Evolutionary conservation across 2,113 vertebrate genomes (phyloP), one percentile per base, ranked within the genome.

Genomic region (Tretioscincus oriximinensis): DNA sequence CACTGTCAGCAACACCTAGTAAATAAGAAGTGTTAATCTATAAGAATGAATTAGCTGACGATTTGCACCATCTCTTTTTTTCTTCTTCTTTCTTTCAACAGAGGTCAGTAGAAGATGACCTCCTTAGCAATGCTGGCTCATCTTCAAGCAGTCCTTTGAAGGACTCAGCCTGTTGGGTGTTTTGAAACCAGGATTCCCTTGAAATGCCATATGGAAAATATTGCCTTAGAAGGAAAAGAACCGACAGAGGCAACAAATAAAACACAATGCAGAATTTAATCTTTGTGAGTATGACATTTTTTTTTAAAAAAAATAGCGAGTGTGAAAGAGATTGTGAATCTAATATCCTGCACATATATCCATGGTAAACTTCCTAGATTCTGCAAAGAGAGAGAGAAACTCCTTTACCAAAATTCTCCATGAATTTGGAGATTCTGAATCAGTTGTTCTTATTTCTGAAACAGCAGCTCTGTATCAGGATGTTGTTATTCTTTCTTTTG

Each of bases 191-290:
- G 64, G 22, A 65, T 76, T 51, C 35, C 73, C 73, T 82, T 82
- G 80, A 76, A 76, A 76, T 76, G n/a, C 73, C 73, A 69, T 69
- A 24, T 45, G 51, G 54, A 76, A 82, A 76, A 82, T 70, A 63
- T 76, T 68, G 65, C 80, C 73, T 63, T 76, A 74, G 80, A 82
- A 82, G 80, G 80, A 76, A 63, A 35, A 24, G 65, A 69, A 69
- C 35, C 31, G 51, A 61, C 73, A 61, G 60, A 76, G 22, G 54
- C 65, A 29, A 75, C 47, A 41, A 22, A 35, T 76, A 68, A 41
- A 67, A 74, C 79, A 67, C 72, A 61, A 61, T 31, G n/a, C 41
- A 24, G 8, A 51, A 69, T 76, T 76, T 69, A 61, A 82, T 82
- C 80, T 76, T 49, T 6, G 12, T 35, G 73, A 58, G 18, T 58